Evolutionary conservation across 2,888 invertebrate species (phyloP).

Genomic region (Ditula angustiorana): DNA sequence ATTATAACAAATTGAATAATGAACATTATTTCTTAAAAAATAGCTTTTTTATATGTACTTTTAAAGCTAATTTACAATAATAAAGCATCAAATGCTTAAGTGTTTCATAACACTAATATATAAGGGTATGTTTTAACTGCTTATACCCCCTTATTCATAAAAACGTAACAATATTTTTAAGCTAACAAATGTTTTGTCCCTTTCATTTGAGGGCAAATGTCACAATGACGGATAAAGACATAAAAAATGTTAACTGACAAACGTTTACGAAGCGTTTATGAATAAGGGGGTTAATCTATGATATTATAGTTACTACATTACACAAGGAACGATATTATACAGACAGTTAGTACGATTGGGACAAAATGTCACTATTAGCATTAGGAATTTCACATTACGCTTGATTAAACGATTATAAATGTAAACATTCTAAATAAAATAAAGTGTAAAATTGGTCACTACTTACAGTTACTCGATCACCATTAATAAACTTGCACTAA

Average conservation of each 20-base stretch:
- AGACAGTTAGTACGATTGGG: background rate
- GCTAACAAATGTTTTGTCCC: too few species aligned
- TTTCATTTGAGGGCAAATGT: too few species aligned
- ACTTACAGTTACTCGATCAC: background rate
- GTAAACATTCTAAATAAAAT: background rate
- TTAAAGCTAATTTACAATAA: slow-evolving; percentile 11
- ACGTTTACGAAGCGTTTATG: too few species aligned
- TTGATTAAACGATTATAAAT: background rate
- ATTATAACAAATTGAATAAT: background rate
- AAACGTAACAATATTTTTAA: too few species aligned
- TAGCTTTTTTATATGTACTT: background rate
- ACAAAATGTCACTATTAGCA: background rate
- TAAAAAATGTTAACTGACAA: too few species aligned
- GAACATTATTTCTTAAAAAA: background rate
- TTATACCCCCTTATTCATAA: too few species aligned
- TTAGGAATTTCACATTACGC: background rate
- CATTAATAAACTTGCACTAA: background rate
- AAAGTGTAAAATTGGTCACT: slow-evolving; percentile 1
- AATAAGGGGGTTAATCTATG: too few species aligned
- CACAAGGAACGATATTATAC: slow-evolving; percentile 2
- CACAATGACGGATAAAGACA: too few species aligned
- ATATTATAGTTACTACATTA: background rate
- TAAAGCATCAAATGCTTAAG: slow-evolving; percentile 17
- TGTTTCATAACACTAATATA: background rate
- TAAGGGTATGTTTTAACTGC: background rate